These are phyloP conservation scores for Myotis yumanensis DNA, from an alignment of 2,113 vertebrate genomes.

Conservation along the genomic window DNA sequence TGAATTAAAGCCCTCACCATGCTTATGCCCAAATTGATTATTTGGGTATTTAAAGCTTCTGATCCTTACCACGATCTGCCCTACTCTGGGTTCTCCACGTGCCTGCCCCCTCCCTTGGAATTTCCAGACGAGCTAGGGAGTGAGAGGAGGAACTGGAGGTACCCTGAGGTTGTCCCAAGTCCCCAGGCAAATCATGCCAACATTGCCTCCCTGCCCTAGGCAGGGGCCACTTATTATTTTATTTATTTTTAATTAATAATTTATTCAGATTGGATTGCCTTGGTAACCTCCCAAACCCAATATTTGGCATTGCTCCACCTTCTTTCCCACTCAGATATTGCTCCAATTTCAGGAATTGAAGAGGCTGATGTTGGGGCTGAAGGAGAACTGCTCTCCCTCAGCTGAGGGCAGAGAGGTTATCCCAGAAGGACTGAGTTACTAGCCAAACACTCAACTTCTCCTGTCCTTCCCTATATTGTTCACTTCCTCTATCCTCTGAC, in stretches of 20 bases:
- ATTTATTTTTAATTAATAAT: constrained; percentile 83
- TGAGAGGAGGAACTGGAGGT: constrained; percentile 53
- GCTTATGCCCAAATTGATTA: constrained; percentile 60
- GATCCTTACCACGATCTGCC: constrained; percentile 35
- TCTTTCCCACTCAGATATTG: constrained; percentile 55
- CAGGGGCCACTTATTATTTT: constrained; percentile 76
- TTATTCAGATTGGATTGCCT: constrained; percentile 80
- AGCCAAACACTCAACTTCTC: constrained; percentile 73
- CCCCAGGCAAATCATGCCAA: constrained; percentile 77
- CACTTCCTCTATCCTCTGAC: constrained; percentile 6
- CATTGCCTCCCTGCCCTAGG: constrained; percentile 74
- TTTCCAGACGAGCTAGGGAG: constrained; percentile 65
- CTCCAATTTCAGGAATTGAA: constrained; percentile 62
- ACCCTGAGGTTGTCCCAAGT: constrained; percentile 66
- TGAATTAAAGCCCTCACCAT: constrained; percentile 71
- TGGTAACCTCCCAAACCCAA: constrained; percentile 74
- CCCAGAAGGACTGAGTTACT: constrained; percentile 71
- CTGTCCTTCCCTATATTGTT: constrained; percentile 23
- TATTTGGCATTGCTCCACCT: constrained; percentile 62
- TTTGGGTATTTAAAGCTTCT: constrained; percentile 74
- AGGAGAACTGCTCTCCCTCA: constrained; percentile 53
- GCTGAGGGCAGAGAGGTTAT: constrained; percentile 37
- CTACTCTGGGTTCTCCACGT: constrained; percentile 60
- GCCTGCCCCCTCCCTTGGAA: constrained; percentile 54
- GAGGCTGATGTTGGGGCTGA: constrained; percentile 31